These are phyloP conservation scores for Brachystomella parvula DNA, from an alignment of 1,140 invertebrate genomes.

Conservation along the genomic window DNA sequence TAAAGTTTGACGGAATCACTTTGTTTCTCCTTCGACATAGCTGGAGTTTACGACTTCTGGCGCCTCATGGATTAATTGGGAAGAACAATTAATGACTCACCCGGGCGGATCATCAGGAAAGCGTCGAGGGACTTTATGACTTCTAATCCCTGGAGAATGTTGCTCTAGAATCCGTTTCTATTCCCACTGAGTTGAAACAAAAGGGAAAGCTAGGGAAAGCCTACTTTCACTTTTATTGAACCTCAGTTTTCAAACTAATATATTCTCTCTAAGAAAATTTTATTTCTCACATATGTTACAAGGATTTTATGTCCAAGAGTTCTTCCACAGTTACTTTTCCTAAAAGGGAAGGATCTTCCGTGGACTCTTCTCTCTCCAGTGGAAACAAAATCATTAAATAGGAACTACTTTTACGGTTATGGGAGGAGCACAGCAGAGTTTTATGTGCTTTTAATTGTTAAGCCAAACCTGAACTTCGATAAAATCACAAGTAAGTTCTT, in stretches of 20 bases:
- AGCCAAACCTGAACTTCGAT: no score
- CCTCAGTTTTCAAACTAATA: not conserved
- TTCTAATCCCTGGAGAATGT: not conserved
- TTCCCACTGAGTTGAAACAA: not conserved
- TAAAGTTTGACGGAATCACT: not conserved
- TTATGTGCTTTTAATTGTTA: no score
- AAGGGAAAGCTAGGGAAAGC: not conserved
- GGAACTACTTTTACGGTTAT: not conserved
- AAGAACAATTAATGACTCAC: conserved; percentile 7
- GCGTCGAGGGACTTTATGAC: conserved; percentile 4
- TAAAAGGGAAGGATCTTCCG: no score
- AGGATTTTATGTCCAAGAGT: not conserved
- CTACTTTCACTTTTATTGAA: conserved; percentile 9
- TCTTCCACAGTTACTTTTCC: not conserved
- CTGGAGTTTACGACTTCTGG: conserved; percentile 4
- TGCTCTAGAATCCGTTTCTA: not conserved
- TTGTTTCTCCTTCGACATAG: conserved; percentile 2
- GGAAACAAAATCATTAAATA: conserved; percentile 6
- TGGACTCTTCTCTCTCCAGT: no score
- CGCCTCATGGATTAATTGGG: conserved; percentile 6
- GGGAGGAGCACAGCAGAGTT: not conserved
- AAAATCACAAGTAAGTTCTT: no score
- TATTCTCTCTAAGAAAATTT: not conserved
- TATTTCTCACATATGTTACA: conserved; percentile 9
- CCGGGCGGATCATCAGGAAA: not conserved